These are phyloP conservation scores for Drosophila kambysellisi DNA, from an alignment of 2,888 invertebrate species.

Conservation along the genomic window DNA sequence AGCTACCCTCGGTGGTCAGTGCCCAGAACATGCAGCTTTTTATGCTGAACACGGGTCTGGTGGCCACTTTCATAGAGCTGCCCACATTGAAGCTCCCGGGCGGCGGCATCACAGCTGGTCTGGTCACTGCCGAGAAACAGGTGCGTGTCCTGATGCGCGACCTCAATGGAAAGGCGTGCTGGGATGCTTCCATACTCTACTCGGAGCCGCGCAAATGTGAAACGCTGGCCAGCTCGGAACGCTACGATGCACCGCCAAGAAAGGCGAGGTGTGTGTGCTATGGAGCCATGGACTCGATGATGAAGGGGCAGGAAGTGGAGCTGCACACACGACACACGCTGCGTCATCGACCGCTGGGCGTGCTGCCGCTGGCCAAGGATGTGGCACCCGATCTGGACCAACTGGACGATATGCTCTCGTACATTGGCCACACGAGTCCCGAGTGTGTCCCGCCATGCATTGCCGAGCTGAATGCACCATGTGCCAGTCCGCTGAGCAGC, in stretches of 20 bases:
- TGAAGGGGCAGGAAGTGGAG: slow-evolving; percentile 85
- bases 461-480: slow-evolving; percentile 91
- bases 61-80: slow-evolving; percentile 95
- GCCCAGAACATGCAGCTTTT: slow-evolving; percentile 95
- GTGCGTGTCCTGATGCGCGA: slow-evolving; percentile 95
- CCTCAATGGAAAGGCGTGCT: slow-evolving; percentile 96
- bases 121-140: slow-evolving; percentile 92
- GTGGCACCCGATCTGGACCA: slow-evolving; percentile 95
- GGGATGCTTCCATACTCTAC: slow-evolving; percentile 97
- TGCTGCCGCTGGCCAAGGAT: slow-evolving; percentile 92
- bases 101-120: slow-evolving; percentile 90
- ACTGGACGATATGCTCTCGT: slow-evolving; percentile 95
- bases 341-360: slow-evolving; percentile 90
- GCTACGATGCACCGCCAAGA: slow-evolving; percentile 45
- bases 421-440: slow-evolving; percentile 96
- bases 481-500: slow-evolving; percentile 90
- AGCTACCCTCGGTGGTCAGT: slow-evolving; percentile 92
- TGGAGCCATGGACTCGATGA: slow-evolving; percentile 72
- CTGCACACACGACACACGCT: slow-evolving; percentile 89
- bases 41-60: slow-evolving; percentile 92
- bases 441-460: slow-evolving; percentile 91
- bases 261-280: slow-evolving; percentile 37
- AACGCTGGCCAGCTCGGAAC: slow-evolving; percentile 34
- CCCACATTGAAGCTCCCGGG: slow-evolving; percentile 93
- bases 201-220: slow-evolving; percentile 87